phyloP scores from a whole-genome alignment of 1,140 invertebrate genomes.

The Anadara kagoshimensis region DNA sequence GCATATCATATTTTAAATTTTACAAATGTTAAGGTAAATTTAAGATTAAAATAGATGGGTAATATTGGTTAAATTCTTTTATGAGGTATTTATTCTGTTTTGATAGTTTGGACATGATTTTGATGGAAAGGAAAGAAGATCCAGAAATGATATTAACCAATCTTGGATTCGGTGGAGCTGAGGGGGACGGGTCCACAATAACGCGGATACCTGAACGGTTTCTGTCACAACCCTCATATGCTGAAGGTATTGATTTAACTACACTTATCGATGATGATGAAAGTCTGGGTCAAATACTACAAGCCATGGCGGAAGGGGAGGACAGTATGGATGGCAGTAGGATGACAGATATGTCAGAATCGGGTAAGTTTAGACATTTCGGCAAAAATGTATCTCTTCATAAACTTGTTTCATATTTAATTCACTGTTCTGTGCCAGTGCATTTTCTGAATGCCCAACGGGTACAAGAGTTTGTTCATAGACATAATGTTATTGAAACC shows the following conservation, averaged over 20 bases:
- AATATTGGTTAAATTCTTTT: too few species aligned
- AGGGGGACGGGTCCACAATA: slow-evolving; percentile 4
- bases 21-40: too few species aligned
- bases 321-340: background rate
- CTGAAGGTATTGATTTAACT: slow-evolving; percentile 15
- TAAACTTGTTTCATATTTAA: background rate
- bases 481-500: too few species aligned
- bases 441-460: slow-evolving; percentile 22
- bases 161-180: slow-evolving; percentile 42
- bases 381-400: slow-evolving; percentile 14
- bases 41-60: too few species aligned
- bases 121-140: slow-evolving; percentile 46
- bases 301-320: slow-evolving; percentile 14
- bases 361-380: slow-evolving; percentile 31
- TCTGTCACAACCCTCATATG: slow-evolving; percentile 17
- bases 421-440: slow-evolving; percentile 14
- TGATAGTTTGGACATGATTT: slow-evolving; percentile 50
- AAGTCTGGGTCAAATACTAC: slow-evolving; percentile 19
- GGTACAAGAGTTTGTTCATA: background rate
- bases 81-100: background rate
- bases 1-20: too few species aligned
- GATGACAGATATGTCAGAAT: slow-evolving; percentile 6
- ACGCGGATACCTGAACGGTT: slow-evolving; percentile 48
- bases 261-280: slow-evolving; percentile 30
- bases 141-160: slow-evolving; percentile 46